Evolutionary conservation across 1,140 invertebrate genomes (phyloP).

Genomic region (Cyrtorhinus lividipennis): DNA sequence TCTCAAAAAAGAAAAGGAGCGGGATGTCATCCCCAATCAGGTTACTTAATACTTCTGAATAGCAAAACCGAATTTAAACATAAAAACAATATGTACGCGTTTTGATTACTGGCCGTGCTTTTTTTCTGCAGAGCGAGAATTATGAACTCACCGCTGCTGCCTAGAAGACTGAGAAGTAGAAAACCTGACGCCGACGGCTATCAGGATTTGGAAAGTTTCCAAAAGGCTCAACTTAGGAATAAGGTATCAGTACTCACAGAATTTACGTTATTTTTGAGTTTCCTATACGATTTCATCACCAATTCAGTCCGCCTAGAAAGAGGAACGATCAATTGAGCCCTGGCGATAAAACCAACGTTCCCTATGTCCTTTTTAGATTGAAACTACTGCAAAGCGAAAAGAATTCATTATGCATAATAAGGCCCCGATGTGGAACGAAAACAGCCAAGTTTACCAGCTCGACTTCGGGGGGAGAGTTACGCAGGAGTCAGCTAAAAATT

Average conservation of each 20-base stretch:
- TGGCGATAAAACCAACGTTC: too few species aligned
- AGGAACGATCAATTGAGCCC: too few species aligned
- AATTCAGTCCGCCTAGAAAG: neutral
- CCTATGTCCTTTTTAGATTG: slow-evolving; percentile 22
- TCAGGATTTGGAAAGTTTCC: slow-evolving; percentile 81
- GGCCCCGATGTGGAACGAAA: slow-evolving; percentile 98
- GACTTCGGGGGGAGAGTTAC: slow-evolving; percentile 99
- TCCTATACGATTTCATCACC: too few species aligned
- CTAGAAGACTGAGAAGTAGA: slow-evolving; percentile 42
- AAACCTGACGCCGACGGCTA: slow-evolving; percentile 67
- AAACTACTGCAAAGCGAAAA: slow-evolving; percentile 31
- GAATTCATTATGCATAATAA: slow-evolving; percentile 97
- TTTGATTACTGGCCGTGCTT: too few species aligned
- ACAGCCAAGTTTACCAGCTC: slow-evolving; percentile 95
- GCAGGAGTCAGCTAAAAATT: slow-evolving; percentile 98
- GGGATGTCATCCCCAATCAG: slow-evolving; percentile 31
- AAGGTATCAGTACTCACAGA: slow-evolving; percentile 49
- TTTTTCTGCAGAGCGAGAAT: slow-evolving; percentile 36
- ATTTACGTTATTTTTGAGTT: too few species aligned
- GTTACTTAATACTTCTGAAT: too few species aligned
- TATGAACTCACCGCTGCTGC: slow-evolving; percentile 61
- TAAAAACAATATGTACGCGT: too few species aligned
- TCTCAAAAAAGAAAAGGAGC: slow-evolving; percentile 29
- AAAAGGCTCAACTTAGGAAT: slow-evolving; percentile 83
- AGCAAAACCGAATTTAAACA: too few species aligned